Base-by-base conservation (phyloP, 2,888 invertebrate species). In the Tipula helvola region DNA sequence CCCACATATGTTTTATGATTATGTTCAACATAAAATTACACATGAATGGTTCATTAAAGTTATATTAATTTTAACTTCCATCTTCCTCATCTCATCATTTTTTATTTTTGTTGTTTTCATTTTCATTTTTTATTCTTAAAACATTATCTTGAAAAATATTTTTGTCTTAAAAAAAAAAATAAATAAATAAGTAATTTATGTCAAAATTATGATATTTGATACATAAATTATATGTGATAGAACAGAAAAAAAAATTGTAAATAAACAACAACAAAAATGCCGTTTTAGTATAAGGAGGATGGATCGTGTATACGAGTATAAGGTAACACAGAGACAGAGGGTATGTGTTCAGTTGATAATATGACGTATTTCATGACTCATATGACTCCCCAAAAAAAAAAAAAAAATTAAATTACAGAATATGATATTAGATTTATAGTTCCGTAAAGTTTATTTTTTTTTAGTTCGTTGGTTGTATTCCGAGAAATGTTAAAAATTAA, bases 31-130 rank as follows among this genome's bases (percentile, higher is more conserved):
- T 71, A 71, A 71, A 71, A 28, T 28, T 71, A 71, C 71, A 71
- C 71, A 71, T 71, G 71, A 71, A 71, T 12, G 71, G 28, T 71
- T 71, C 71, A 71, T 71, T 71, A 71, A 71, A 71, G 28, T 71
- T 71, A 71, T 71, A 71, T 71, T 71, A 71, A 71, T 71, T 71
- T 71, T 71, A 71, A 71, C 71, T 71, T 71, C 71, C 71, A 71
- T 71, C 71, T 71, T 71, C 71, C 7, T 7, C 28, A 10, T 71
- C 71, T 28, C 71, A 71, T 71, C 71, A 28, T 71, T 28, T 52
- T 16, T 52, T 16, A 16, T 52, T 52, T 52, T 52, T 71, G 28
- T 18, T 71, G 71, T 71, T 71, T 57, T 57, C 44, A 13, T 71
- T 71, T 8, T 71, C 28, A 28, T 71, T 71, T 71, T 71, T 28